Evolutionary conservation across 2,113 vertebrate genomes (phyloP), one percentile per base, ranked within the genome.

Genomic region (Pteropus alecto): DNA sequence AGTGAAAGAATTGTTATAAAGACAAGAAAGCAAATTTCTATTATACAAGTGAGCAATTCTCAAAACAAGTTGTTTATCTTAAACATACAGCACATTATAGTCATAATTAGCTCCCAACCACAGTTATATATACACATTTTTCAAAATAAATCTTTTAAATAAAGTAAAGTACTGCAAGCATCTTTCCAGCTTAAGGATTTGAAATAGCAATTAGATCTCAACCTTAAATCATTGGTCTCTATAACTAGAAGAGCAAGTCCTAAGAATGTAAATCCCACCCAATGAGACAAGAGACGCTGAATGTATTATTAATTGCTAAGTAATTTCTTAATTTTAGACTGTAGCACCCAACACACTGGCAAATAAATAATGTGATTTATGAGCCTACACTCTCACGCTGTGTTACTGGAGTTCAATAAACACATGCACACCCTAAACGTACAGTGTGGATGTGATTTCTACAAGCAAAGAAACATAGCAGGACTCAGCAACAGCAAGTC

Each of bases 301-400:
- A 60, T 96, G 51, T 46, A 95, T 94, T 97, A 96, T 95, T 97
- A 97, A 97, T 95, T 97, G 93, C 87, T 94, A 91, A 95, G 93
- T 95, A 76, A 96, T 97, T 86, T 87, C 92, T 97, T 96, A 96
- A 97, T 95, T 96, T 96, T 95, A 87, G 74, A 93, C 78, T 65
- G 74, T 76, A 84, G 71, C 61, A 30, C 65, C 78, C 65, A 71
- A 88, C 63, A 88, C 63, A 15, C 15, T 33, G 67, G 74, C 70
- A 97, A 93, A 93, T 94, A 97, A 94, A 93, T 74, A 76, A 71
- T n/a, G 63, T 94, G 95, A 95, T 96, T 94, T 84, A 89, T 87
- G 82, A 97, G 67, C 82, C 68, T 58, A 15, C 38, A 87, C 86
- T 83, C 77, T 85, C 76, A 33, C 5, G 61, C 81, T 24, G 78